Evolutionary conservation across 2,797 vertebrate genomes (phyloP), one percentile per base, ranked within the genome.

Genomic region (Eidolon dupreanum): DNA sequence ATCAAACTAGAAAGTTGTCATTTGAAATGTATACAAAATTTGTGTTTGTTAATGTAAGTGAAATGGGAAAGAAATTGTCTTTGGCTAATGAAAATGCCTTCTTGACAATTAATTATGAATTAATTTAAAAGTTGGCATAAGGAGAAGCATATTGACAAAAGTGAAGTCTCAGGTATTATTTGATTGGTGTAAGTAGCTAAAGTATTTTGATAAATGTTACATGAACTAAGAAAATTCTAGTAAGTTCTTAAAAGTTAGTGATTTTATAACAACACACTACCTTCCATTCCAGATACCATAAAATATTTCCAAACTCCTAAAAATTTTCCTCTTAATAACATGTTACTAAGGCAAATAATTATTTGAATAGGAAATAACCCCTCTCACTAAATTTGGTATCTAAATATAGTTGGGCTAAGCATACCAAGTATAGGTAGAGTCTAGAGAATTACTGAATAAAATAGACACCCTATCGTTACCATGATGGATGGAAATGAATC

Each of bases 91-190:
- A 93, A 71, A 93, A 79, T 90, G 28, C 5, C 38, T 49, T 3
- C 38, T 66, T 55, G 8, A 33, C 8, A 92, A 53, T 11, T 75
- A 95, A 88, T 92, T 73, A 79, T 71, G 15, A 92, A 88, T 96
- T 93, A 65, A 82, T 88, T 90, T 90, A 43, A 84, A 94, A 75
- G 20, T 71, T 55, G 28, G 24, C 5, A 63, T 93, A 71, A 73
- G 85, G 78, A 94, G 11, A 75, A 65, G 16, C 8, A 49, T 59
- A 71, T 73, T 66, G 11, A 85, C 83, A 70, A 63, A 59, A 87
- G 24, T 79, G 12, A 96, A 95, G 55, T 86, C 84, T 94, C 57
- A 73, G 41, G 49, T 51, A 66, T 38, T 90, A 51, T 65, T 90
- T 83, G 43, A 89, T 57, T 83, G 46, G n/a, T 51, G 2, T 84